A percentile compares a stretch with the other conserved stretches of the same genome.
phyloP scores from a whole-genome alignment of 1,140 invertebrate species.

The Tetranychus cinnabarinus region DNA sequence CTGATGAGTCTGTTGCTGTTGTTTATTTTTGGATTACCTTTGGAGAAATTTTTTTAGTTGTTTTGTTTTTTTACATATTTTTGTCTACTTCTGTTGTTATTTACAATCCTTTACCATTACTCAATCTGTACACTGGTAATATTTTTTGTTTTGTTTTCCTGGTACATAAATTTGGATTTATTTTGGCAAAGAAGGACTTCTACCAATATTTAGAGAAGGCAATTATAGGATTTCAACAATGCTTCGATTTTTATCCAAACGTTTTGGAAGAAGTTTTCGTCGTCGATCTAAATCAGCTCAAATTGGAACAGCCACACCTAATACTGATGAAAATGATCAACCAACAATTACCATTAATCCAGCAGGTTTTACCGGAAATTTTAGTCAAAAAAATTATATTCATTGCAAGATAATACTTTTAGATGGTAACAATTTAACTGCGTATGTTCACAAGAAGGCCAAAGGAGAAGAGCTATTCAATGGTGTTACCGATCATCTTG shows the following conservation, averaged over 20 bases:
- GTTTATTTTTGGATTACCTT: too few relatives aligned
- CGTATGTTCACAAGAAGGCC: constrained; percentile 72
- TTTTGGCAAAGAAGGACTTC: too few relatives aligned
- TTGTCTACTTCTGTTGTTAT: too few relatives aligned
- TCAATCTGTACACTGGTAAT: too few relatives aligned
- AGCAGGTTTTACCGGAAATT: neutral
- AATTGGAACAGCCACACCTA: neutral
- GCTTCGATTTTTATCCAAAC: constrained; percentile 19
- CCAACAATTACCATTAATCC: too few relatives aligned
- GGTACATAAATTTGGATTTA: too few relatives aligned
- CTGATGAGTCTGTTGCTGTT: too few relatives aligned
- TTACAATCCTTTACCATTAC: too few relatives aligned
- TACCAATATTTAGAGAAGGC: too few relatives aligned
- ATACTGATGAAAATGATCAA: neutral
- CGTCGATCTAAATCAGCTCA: neutral
- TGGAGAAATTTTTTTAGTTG: too few relatives aligned
- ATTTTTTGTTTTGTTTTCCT: too few relatives aligned
- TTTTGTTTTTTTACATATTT: too few relatives aligned
- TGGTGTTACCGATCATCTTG: constrained; percentile 11
- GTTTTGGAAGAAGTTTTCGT: constrained; percentile 12
- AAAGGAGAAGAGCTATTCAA: constrained; percentile 32
- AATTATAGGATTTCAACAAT: constrained; percentile 7
- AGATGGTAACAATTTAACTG: constrained; percentile 66
- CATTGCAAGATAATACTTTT: constrained; percentile 67
- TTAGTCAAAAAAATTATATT: constrained; percentile 12